Base-by-base conservation (phyloP, 2,888 invertebrate genomes). In the Gymnoscelis rufifasciata region DNA sequence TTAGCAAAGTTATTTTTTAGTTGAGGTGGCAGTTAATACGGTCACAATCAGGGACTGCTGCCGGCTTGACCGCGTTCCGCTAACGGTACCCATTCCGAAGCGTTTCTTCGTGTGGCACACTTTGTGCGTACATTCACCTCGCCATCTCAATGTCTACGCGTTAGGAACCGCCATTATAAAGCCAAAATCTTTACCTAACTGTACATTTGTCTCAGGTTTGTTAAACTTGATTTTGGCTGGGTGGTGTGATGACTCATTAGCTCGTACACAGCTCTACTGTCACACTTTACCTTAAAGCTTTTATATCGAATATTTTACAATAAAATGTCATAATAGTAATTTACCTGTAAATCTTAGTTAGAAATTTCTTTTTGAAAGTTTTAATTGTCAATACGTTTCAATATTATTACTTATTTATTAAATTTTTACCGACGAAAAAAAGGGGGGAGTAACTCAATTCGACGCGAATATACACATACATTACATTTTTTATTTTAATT, bases 51-150 rank as follows among this genome's bases (percentile, higher is more conserved):
- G 45, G 71, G 77, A 77, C 75, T 71, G 78, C 70, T 77, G 83
- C 73, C 65, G 72, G 79, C 79, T 78, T 87, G 86, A 86, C 87
- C 87, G 87, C 86, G 84, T 83, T 86, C 82, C 83, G 74, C 72
- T 88, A 88, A 88, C 87, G 87, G 87, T 88, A 86, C 72, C 75
- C 78, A 78, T 73, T 79, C 77, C 78, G 83, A 83, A 84, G 84
- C 80, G 78, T 86, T 84, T 86, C 84, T 83, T 78, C 72, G 73
- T 76, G 79, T 83, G 88, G 82, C 87, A 87, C 86, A 87, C 84
- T 86, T 87, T 64, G 78, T 77, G 83, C 81, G 88, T 86, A 74
- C 88, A 75, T 88, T 88, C 88, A 88, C 88, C 88, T 87, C 78
- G 62, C 76, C 76, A 81, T 83, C 80, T 80, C 69, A 62, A 70